Evolutionary conservation across 2,888 invertebrate genomes (phyloP).

Genomic region (Branchellion lobata): DNA sequence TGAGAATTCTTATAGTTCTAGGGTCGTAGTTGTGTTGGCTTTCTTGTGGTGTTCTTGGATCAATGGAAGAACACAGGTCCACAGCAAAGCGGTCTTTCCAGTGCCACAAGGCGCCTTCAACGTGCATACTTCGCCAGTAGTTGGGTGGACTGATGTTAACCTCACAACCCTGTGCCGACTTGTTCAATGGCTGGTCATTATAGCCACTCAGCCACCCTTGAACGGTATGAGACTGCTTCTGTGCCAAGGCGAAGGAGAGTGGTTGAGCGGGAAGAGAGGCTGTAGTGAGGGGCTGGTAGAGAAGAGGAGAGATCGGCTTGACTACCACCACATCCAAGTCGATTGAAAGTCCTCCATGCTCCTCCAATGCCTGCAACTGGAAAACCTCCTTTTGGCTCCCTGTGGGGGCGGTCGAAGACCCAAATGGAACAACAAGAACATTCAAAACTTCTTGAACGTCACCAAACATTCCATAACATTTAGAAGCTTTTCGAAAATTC

Average conservation of each 20-base stretch:
- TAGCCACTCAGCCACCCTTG: conserved; percentile 55
- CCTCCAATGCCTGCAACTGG: conserved; percentile 50
- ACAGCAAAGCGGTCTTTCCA: conserved; percentile 51
- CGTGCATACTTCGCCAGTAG: conserved; percentile 50
- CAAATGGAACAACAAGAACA: too few species aligned
- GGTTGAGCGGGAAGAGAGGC: conserved; percentile 54
- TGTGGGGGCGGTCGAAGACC: too few species aligned
- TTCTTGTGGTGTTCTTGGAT: conserved; percentile 27
- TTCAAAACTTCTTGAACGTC: too few species aligned
- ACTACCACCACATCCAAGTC: conserved; percentile 57
- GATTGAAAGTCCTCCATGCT: conserved; percentile 58
- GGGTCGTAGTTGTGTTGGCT: conserved; percentile 49
- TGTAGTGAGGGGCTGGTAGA: conserved; percentile 54
- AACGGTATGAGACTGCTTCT: conserved; percentile 54
- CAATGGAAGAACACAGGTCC: conserved; percentile 51
- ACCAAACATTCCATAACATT: too few species aligned
- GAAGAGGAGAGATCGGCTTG: conserved; percentile 54
- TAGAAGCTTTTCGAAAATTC: too few species aligned
- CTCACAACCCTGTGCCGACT: conserved; percentile 51
- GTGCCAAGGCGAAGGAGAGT: conserved; percentile 55
- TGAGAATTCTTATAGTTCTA: conserved; percentile 45
- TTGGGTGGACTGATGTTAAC: conserved; percentile 50
- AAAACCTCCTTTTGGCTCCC: conserved; percentile 53
- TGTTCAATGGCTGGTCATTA: conserved; percentile 43
- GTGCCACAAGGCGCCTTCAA: conserved; percentile 49